Conservation (phyloP, 2,888 invertebrate species). For the Ernsta delagoae region DNA sequence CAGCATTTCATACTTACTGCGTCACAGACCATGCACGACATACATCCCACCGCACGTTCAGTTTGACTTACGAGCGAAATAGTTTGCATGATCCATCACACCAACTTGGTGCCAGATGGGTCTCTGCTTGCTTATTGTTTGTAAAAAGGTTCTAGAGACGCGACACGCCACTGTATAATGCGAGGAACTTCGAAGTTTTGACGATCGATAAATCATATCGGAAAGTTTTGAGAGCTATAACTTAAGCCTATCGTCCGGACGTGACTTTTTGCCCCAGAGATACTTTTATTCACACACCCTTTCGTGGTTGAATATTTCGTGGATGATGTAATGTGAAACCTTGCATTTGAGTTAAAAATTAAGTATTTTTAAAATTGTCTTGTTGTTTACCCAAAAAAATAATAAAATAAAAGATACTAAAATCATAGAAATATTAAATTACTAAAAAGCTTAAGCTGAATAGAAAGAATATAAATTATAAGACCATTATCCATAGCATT, state of each 20-base stretch:
- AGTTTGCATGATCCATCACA: constrained; percentile 12
- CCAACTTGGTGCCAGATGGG: constrained; percentile 5
- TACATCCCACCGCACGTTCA: neutral
- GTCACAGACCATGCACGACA: neutral
- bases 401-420: too few relatives aligned
- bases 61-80: constrained; percentile 7
- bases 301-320: neutral
- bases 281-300: neutral
- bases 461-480: neutral
- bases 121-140: constrained; percentile 5
- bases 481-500: neutral
- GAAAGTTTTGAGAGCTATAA: constrained; percentile 7
- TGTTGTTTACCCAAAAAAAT: too few relatives aligned
- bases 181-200: constrained; percentile 6
- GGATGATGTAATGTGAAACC: neutral
- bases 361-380: too few relatives aligned
- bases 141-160: neutral
- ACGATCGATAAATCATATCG: constrained; percentile 10
- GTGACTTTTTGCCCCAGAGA: constrained; percentile 8
- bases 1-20: neutral
- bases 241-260: constrained; percentile 5
- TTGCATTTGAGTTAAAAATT: too few relatives aligned
- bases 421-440: too few relatives aligned
- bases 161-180: constrained; percentile 5
- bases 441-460: too few relatives aligned